Evolutionary conservation across 2,888 invertebrate genomes (phyloP).

Genomic region (Drosophila dives): DNA sequence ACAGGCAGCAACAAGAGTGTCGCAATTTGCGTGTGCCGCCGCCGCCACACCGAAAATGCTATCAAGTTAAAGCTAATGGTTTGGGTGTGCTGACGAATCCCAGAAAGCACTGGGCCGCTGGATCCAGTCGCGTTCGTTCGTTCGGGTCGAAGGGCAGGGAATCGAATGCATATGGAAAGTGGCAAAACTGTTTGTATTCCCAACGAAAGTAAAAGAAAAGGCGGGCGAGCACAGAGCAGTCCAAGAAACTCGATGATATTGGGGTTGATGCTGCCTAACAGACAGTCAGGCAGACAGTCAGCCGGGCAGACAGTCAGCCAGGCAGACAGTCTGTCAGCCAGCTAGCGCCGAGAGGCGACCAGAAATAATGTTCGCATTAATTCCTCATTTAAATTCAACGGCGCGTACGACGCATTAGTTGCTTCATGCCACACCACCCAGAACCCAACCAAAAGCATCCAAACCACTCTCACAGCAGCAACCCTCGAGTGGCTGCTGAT

Average conservation of each 20-base stretch:
- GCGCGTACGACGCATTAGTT: slow-evolving; percentile 84
- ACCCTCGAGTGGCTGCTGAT: slow-evolving; percentile 23
- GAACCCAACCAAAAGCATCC: background rate
- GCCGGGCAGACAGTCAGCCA: slow-evolving; percentile 12
- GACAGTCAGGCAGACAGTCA: background rate
- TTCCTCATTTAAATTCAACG: slow-evolving; percentile 85
- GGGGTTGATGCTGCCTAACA: slow-evolving; percentile 26
- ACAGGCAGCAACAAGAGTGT: slow-evolving; percentile 45
- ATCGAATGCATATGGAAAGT: slow-evolving; percentile 65
- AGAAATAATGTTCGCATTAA: slow-evolving; percentile 84
- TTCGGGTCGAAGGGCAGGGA: slow-evolving; percentile 7
- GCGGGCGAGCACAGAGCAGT: slow-evolving; percentile 10
- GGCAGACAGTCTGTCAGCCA: background rate
- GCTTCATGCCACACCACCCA: slow-evolving; percentile 47
- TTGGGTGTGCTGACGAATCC: slow-evolving; percentile 38
- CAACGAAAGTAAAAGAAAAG: slow-evolving; percentile 53
- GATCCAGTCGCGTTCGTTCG: background rate
- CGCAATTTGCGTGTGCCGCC: slow-evolving; percentile 45
- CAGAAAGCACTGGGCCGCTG: slow-evolving; percentile 7
- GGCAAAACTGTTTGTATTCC: slow-evolving; percentile 68
- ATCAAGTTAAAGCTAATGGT: slow-evolving; percentile 73
- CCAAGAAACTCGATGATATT: slow-evolving; percentile 25
- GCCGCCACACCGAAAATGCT: slow-evolving; percentile 44
- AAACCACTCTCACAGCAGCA: slow-evolving; percentile 4
- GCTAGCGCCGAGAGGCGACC: slow-evolving; percentile 18